A percentile compares a stretch with the other conserved stretches of the same genome.
phyloP scores from a whole-genome alignment of 1,140 invertebrate genomes.

The Pachypsylla venusta region DNA sequence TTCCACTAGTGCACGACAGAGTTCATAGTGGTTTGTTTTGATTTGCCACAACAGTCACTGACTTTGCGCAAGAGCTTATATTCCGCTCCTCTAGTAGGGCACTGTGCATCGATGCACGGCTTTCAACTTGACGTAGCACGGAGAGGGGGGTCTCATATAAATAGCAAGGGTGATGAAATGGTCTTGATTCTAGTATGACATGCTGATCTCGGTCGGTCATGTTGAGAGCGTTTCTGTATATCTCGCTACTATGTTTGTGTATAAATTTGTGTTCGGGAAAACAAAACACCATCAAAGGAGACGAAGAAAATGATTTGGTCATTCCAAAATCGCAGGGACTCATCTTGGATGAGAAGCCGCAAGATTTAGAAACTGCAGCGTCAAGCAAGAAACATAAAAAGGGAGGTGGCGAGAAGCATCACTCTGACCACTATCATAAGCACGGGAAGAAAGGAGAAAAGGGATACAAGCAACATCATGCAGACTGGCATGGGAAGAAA shows the following conservation, averaged over 20 bases:
- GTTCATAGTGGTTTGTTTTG: constrained; percentile 5
- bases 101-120: no score
- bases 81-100: constrained; percentile 1
- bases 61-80: not conserved
- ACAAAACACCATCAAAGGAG: not conserved
- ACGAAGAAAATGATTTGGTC: not conserved
- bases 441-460: constrained; percentile 42
- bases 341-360: not conserved
- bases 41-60: constrained; percentile 4
- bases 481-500: constrained; percentile 46
- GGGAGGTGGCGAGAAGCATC: constrained; percentile 40
- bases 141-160: not conserved
- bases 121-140: no score
- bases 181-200: constrained; percentile 7
- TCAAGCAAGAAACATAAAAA: constrained; percentile 31
- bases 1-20: not conserved
- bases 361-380: constrained; percentile 18
- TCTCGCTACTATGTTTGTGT: constrained; percentile 1
- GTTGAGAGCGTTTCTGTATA: constrained; percentile 9
- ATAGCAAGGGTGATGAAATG: constrained; percentile 6
- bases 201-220: not conserved
- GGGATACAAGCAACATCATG: constrained; percentile 40
- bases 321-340: not conserved
- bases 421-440: constrained; percentile 38
- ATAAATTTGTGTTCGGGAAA: not conserved